Evolutionary conservation across 64 coral and sea anemone species (phyloP), one percentile per base, ranked within the genome.

Genomic region (Hydrozoanthus tunicans): DNA sequence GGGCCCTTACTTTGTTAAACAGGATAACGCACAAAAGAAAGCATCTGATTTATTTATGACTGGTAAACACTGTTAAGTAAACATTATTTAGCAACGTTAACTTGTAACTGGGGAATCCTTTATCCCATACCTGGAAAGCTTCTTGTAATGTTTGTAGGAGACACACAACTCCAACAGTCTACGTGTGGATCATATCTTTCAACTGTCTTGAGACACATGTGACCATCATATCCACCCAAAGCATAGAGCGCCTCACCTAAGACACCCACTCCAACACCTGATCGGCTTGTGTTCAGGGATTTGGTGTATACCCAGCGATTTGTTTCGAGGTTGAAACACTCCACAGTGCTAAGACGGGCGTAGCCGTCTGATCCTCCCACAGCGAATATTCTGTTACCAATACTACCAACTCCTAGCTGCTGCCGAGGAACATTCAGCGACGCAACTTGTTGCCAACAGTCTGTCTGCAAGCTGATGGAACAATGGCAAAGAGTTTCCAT

Each of bases 141-240:
- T 70, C 97, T 93, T 72, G 97, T 99, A 23, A 99, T 77, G 79
- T 95, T 99, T 81, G 91, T 96, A n/a, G 97, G 90, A 64, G 97
- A 89, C 77, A 99, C 97, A 90, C 90, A 81, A 62, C 97, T 99
- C 97, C 97, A 99, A 1, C 82, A 79, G 77, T 99, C 97, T 2
- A 99, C 97, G 7, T 96, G 94, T 43, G 97, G 97, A 71, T 99
- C 97, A 90, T 99, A 99, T 73, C 97, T 82, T 64, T 99, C 97
- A 51, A 99, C 97, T 77, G 97, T 99, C 78, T 99, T 99, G 51
- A 99, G 90, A 81, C 97, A 99, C 59, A 94, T 90, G 63, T 94
- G 64, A 7, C 97, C 97, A 92, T 99, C 97, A 91, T 99, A 99
- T 0, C 97, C 97, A 58, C 97, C 97, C 53, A 99, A 86, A 8